Evolutionary conservation across 2,888 invertebrate species (phyloP).

Genomic region (Timandra comae): DNA sequence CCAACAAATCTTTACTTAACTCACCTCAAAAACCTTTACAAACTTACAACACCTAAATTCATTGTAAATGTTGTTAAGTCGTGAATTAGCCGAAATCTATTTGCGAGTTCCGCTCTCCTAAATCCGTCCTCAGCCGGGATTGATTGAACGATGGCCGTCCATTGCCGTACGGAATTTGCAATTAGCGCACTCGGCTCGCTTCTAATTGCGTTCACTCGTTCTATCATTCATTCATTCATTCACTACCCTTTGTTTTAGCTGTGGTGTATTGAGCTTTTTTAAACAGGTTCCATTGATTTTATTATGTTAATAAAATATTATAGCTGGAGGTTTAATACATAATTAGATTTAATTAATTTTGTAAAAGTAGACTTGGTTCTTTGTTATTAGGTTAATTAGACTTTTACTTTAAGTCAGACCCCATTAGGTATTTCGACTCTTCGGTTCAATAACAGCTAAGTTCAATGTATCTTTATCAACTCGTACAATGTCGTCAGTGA

Average conservation of each 20-base stretch:
- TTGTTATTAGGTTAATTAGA: too few relatives aligned
- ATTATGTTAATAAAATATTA: too few relatives aligned
- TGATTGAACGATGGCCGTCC: conserved; percentile 37
- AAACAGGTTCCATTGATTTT: conserved; percentile 5
- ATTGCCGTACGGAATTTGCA: conserved; percentile 44
- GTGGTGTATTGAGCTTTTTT: conserved; percentile 27
- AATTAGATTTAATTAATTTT: too few relatives aligned
- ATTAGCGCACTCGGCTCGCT: conserved; percentile 43
- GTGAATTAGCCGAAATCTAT: not conserved
- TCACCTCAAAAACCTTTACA: not conserved
- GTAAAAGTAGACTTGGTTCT: too few relatives aligned
- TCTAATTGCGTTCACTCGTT: conserved; percentile 41
- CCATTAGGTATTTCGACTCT: too few relatives aligned
- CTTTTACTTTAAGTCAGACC: too few relatives aligned
- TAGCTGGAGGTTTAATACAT: too few relatives aligned
- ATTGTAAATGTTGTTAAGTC: not conserved
- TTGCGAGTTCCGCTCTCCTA: not conserved
- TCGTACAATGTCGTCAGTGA: too few relatives aligned
- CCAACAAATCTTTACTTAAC: too few relatives aligned
- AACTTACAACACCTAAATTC: not conserved
- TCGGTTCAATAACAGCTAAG: too few relatives aligned
- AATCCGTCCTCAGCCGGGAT: conserved; percentile 23
- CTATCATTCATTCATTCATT: conserved; percentile 23
- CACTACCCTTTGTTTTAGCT: conserved; percentile 26
- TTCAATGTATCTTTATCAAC: too few relatives aligned